Base-by-base conservation (phyloP, 2,113 vertebrate species). In the Menura novaehollandiae region DNA sequence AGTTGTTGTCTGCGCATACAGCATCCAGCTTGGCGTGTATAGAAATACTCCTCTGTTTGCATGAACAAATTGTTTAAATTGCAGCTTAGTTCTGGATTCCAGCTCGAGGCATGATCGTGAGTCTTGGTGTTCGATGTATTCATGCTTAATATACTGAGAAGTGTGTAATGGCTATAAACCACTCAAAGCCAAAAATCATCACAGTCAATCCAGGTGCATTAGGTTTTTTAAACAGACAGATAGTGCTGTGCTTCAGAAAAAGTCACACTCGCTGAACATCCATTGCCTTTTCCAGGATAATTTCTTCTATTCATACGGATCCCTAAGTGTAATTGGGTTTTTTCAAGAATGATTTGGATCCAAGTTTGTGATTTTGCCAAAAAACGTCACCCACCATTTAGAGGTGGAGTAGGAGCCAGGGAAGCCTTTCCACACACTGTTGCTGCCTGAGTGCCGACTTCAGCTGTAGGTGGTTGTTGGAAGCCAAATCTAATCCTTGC, bases 1-100 rank as follows among this genome's bases (percentile, higher is more conserved):
- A 84, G 56, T 55, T 68, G 55, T 15, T 66, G 46, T 7, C 51
- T 63, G 4, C 1, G 23, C 35, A 1, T 30, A 4, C 30, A 20
- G 64, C 12, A 52, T 47, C 23, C 1, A 3, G 60, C 47, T 59
- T 24, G 67, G 58, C 43, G 0, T 20, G 5, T 28, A 1, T 1
- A 20, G 81, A n/a, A 72, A 30, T 64, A 14, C 47, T 32, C n/a
- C 21, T 46, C 39, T 28, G 1, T 76, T 51, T 55, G 22, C 49
- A 1, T 33, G 55, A 69, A 5, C 11, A 19, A 80, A 69, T 58
- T 7, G 58, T 49, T 88, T 51, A 19, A 69, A 83, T 78, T 20
- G 47, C 39, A 46, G 46, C 59, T 6, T 33, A 55, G 19, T 20
- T 44, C 41, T 44, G 49, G 66, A 15, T 78, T 88, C 52, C 24